Conservation (phyloP, 2,888 invertebrate genomes). For the Deilephila elpenor region DNA sequence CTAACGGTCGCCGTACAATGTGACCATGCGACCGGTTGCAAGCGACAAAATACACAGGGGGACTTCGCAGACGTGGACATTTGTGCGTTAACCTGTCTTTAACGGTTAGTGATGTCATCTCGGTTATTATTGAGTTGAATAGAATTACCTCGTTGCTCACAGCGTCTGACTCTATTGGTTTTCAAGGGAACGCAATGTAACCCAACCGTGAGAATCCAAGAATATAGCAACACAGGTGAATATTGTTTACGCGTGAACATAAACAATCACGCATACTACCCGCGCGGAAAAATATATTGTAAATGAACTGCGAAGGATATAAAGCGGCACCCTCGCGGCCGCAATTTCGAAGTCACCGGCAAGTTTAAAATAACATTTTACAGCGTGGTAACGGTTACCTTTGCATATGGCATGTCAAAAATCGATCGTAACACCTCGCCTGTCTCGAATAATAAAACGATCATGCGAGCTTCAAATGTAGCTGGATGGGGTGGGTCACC, state of each 20-base stretch:
- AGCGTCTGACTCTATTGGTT: slow-evolving; percentile 18
- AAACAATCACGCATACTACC: slow-evolving; percentile 20
- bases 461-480: slow-evolving; percentile 71
- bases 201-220: neutral
- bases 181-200: slow-evolving; percentile 20
- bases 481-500: slow-evolving; percentile 80
- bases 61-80: slow-evolving; percentile 48
- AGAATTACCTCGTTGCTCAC: slow-evolving; percentile 34
- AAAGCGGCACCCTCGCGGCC: slow-evolving; percentile 22
- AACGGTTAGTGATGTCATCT: slow-evolving; percentile 48
- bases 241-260: slow-evolving; percentile 19
- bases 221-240: neutral
- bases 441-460: slow-evolving; percentile 75
- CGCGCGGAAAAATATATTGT: slow-evolving; percentile 15
- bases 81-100: slow-evolving; percentile 52
- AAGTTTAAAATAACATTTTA: slow-evolving; percentile 26
- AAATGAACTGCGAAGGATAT: slow-evolving; percentile 23
- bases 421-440: slow-evolving; percentile 70
- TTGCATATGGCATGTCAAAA: slow-evolving; percentile 50
- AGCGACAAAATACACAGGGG: slow-evolving; percentile 49
- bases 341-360: slow-evolving; percentile 20
- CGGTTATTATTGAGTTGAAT: slow-evolving; percentile 36
- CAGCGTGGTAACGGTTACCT: slow-evolving; percentile 24
- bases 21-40: slow-evolving; percentile 53
- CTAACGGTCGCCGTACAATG: slow-evolving; percentile 73